A percentile compares a stretch with the other conserved stretches of the same genome.
phyloP scores from a whole-genome alignment of 2,888 invertebrate genomes.

The Argynnis bischoffii region DNA sequence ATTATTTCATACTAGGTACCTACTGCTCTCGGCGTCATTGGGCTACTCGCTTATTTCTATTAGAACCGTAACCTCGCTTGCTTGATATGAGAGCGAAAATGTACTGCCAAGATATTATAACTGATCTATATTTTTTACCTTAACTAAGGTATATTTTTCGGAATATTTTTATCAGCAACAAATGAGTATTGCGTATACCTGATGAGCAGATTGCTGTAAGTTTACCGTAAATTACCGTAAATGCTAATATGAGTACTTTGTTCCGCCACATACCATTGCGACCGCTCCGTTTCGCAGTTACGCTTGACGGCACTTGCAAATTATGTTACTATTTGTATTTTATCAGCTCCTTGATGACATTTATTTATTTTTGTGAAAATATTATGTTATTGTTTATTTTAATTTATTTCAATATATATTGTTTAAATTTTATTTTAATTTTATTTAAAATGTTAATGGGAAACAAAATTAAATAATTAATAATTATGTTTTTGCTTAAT shows the following conservation, averaged over 20 bases:
- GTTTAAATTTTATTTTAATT: not conserved
- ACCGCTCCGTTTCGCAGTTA: slow-evolving; percentile 57
- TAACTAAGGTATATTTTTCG: not conserved
- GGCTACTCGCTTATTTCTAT: too few relatives aligned
- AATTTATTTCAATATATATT: too few relatives aligned
- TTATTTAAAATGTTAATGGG: not conserved
- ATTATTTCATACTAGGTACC: too few relatives aligned
- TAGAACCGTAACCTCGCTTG: too few relatives aligned
- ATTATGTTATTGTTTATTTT: too few relatives aligned
- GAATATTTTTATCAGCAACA: slow-evolving; percentile 44
- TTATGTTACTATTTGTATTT: slow-evolving; percentile 32
- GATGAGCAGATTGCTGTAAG: slow-evolving; percentile 48
- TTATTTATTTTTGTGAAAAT: not conserved
- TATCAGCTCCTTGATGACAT: slow-evolving; percentile 19
- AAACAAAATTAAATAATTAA: too few relatives aligned
- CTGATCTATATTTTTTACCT: too few relatives aligned
- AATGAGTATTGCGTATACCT: slow-evolving; percentile 50
- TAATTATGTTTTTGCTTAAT: too few relatives aligned
- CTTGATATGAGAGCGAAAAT: too few relatives aligned
- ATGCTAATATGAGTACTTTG: slow-evolving; percentile 68
- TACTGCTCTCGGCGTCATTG: too few relatives aligned
- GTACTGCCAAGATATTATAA: too few relatives aligned
- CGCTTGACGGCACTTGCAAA: slow-evolving; percentile 48
- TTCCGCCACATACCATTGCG: slow-evolving; percentile 68
- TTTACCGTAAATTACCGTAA: slow-evolving; percentile 65